Base-by-base conservation (phyloP, 2,888 invertebrate species). In the Caenorhabditis plicata region DNA sequence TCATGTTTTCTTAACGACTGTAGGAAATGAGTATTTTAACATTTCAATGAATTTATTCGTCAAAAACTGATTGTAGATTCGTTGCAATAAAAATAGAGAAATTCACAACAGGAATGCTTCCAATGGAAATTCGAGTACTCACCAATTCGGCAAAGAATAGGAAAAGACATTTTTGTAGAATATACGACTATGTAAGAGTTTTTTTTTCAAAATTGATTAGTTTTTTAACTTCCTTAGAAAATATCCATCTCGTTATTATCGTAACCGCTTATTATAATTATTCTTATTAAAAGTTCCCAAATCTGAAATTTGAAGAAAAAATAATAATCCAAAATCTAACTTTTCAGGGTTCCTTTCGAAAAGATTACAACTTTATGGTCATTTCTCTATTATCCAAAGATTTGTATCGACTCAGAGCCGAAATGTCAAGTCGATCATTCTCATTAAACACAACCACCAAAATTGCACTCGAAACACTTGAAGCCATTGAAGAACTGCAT, bases 351-450 rank as follows among this genome's bases (percentile, higher is more conserved):
- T 42, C 52, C 11, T 42, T 62, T 15, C 48, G 52, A 19, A 41
- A 44, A 45, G 69, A 73, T 35, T 73, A 62, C 62, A 64, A 68
- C 44, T 73, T 66, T 64, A 63, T 73, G 57, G 66, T 71, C 23
- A 64, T 70, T 56, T 55, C 62, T 11, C 50, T 73, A 3, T 58
- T 73, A 2, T 71, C 68, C 23, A 64, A 52, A 15, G 73, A 73
- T 40, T 44, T 73, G 11, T 64, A 68, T 38, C 54, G 63, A 41
- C 61, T 70, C 7, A 54, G 51, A 20, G 23, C 50, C 33, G 55
- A 52, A 39, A 54, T 51, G 52, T 50, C 54, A 11, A 52, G 46
- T 8, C 54, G 71, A 22, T 43, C 53, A 8, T 73, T 73, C 60
- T 45, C 71, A 19, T 36, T 68, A 8, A 63, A 65, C 25, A 73